These are phyloP conservation scores for Catocala sponsa DNA, from an alignment of 2,888 invertebrate species.

Conservation along the genomic window DNA sequence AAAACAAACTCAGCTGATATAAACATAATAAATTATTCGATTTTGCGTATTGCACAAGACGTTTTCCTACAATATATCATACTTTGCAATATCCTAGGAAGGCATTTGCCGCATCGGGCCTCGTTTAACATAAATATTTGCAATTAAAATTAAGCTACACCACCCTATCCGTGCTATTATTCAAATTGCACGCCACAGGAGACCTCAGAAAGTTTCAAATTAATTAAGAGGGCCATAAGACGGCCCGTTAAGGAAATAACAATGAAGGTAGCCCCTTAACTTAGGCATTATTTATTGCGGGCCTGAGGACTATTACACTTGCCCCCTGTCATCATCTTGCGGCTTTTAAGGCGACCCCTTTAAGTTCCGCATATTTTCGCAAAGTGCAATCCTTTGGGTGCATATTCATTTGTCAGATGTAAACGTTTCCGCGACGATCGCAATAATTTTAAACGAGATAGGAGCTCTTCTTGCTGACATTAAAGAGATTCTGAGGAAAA, in stretches of 20 bases:
- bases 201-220: conserved; percentile 88
- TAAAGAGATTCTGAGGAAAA: neutral
- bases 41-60: conserved; percentile 56
- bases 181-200: conserved; percentile 86
- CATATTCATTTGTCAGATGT: conserved; percentile 64
- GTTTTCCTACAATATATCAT: conserved; percentile 75
- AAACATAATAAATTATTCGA: conserved; percentile 53
- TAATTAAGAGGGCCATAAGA: conserved; percentile 88
- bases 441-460: conserved; percentile 51
- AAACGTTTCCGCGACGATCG: conserved; percentile 47
- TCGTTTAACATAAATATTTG: conserved; percentile 87
- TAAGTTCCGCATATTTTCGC: conserved; percentile 63
- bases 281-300: conserved; percentile 81
- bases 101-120: conserved; percentile 63
- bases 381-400: conserved; percentile 65
- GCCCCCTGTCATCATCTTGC: conserved; percentile 74
- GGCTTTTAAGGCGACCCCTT: conserved; percentile 65
- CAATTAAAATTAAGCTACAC: conserved; percentile 86
- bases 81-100: conserved; percentile 75
- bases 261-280: conserved; percentile 76
- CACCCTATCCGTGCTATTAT: conserved; percentile 86
- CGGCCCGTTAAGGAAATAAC: conserved; percentile 87
- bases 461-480: neutral
- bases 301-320: conserved; percentile 74
- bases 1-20: conserved; percentile 43